Base-by-base conservation (phyloP, 2,113 vertebrate species). In the Pongo pygmaeus region DNA sequence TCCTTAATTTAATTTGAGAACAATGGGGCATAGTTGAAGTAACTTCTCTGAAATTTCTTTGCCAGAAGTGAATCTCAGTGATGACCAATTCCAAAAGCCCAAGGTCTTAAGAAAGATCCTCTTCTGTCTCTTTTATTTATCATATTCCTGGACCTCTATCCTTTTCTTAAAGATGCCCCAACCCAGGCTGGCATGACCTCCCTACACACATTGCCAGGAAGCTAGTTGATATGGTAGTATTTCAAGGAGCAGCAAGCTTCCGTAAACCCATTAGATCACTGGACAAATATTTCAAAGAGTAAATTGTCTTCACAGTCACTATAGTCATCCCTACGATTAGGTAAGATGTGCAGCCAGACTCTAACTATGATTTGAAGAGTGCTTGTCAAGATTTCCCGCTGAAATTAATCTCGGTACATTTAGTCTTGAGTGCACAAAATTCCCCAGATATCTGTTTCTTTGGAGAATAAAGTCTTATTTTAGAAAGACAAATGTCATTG, bases 1-100 rank as follows among this genome's bases (percentile, higher is more conserved):
- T 67, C 43, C 50, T 59, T 91, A 59, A 83, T 78, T 86, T 70
- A 97, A 46, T 38, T 84, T 55, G 74, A 86, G 61, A 91, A 85
- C 69, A 94, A 70, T 32, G 23, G 20, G 13, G 3, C 57, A 69
- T 27, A n/a, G 25, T 35, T 89, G 27, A 38, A 86, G 48, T 67
- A 46, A 81, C 23, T 74, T 83, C 1, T 38, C 40, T 74, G 52
- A 79, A 23, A 75, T 69, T 17, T 27, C 46, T 72, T 12, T 67
- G 13, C n/a, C 52, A 89, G 84, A 79, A 84, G 17, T 30, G 50
- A 86, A 35, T 57, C 74, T 64, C 84, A 69, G 43, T 13, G 22
- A 38, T 32, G 48, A 13, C 27, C 23, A 57, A 35, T 89, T 92
- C 61, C 64, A 67, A 86, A 89, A 64, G 17, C 16, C 17, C 74